Evolutionary conservation across 2,888 invertebrate genomes (phyloP).

Genomic region (Ornithoptera alexandrae): DNA sequence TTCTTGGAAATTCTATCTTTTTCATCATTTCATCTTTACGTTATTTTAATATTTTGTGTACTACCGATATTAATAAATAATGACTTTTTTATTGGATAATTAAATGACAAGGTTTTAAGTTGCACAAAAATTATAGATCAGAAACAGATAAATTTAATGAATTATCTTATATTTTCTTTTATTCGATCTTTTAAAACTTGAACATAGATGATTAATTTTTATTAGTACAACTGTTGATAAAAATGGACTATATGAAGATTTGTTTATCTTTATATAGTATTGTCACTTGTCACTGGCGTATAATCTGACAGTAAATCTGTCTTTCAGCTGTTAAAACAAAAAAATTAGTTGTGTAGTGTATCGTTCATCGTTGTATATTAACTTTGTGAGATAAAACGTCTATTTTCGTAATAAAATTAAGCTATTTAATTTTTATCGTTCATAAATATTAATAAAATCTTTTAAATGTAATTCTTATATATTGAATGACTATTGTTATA

Average conservation of each 20-base stretch:
- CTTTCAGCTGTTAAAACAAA: slow-evolving; percentile 35
- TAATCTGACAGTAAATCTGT: slow-evolving; percentile 20
- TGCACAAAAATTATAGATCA: no score
- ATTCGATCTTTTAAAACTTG: no score
- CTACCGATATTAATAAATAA: no score
- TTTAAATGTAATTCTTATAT: slow-evolving; percentile 32
- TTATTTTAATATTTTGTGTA: no score
- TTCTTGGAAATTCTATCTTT: no score
- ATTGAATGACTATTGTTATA: slow-evolving; percentile 42
- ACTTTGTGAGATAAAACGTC: slow-evolving; percentile 38
- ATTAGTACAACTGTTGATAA: no score
- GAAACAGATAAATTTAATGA: no score
- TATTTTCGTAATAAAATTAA: slow-evolving; percentile 21
- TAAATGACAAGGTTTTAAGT: no score
- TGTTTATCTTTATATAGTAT: slow-evolving; percentile 9
- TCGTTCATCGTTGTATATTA: slow-evolving; percentile 37
- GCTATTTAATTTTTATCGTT: slow-evolving; percentile 22
- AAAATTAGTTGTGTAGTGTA: slow-evolving; percentile 55
- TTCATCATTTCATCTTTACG: no score
- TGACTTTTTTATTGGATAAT: no score
- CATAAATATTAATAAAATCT: slow-evolving; percentile 17
- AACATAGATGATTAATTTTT: no score
- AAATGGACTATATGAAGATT: not conserved
- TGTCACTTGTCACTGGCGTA: slow-evolving; percentile 12
- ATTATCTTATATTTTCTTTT: no score